These are phyloP conservation scores for Perdita meconis DNA, from an alignment of 2,888 invertebrate genomes.

Conservation along the genomic window DNA sequence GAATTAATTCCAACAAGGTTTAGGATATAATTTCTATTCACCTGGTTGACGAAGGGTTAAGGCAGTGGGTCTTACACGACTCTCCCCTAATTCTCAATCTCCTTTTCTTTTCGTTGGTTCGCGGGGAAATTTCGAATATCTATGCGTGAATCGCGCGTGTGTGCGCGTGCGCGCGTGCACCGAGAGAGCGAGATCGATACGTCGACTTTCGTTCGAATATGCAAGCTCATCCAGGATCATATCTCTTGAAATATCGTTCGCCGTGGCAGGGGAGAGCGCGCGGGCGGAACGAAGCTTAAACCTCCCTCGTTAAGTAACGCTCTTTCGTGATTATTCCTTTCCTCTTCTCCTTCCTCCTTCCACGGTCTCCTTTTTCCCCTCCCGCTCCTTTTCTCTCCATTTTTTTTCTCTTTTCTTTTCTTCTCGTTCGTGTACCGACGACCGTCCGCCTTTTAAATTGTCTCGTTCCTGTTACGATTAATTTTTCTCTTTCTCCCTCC, in stretches of 20 bases:
- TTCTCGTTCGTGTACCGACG: conserved; percentile 13
- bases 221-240: conserved; percentile 67
- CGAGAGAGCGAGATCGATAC: conserved; percentile 53
- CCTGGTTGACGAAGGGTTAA: no score
- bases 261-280: conserved; percentile 41
- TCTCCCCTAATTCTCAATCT: background rate
- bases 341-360: conserved; percentile 1
- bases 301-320: conserved; percentile 62
- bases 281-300: conserved; percentile 60
- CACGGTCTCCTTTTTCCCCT: background rate
- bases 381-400: conserved; percentile 4
- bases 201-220: conserved; percentile 54
- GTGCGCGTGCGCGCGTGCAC: background rate
- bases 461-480: conserved; percentile 45
- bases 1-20: no score
- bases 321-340: conserved; percentile 40
- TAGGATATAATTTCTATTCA: no score
- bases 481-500: conserved; percentile 15
- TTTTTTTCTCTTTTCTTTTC: background rate
- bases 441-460: conserved; percentile 44
- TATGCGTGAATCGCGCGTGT: background rate
- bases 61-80: no score
- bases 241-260: conserved; percentile 62
- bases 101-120: conserved; percentile 45
- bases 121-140: conserved; percentile 42